phyloP scores from a whole-genome alignment of 2,888 invertebrate genomes.

The Nomada lathburiana region DNA sequence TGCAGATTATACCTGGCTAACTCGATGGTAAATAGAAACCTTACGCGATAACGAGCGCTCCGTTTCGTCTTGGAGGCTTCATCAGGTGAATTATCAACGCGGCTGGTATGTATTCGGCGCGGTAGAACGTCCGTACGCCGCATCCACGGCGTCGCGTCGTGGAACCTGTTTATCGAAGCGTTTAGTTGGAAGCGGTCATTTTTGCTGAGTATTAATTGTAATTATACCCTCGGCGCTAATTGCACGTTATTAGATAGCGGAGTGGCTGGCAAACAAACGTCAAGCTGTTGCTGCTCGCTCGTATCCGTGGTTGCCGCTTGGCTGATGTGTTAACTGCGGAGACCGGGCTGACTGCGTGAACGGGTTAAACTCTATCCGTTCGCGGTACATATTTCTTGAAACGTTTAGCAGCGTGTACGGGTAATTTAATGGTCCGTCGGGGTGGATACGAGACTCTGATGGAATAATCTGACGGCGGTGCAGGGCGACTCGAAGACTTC shows the following conservation, averaged over 20 bases:
- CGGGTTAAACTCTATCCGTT: neutral
- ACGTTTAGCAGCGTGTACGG: neutral
- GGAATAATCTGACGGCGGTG: neutral
- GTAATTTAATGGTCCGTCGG: slow-evolving; percentile 2
- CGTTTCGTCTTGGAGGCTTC: slow-evolving; percentile 51
- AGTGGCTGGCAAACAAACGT: slow-evolving; percentile 75
- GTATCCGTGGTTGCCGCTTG: slow-evolving; percentile 12
- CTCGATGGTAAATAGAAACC: slow-evolving; percentile 71
- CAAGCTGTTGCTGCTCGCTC: slow-evolving; percentile 21
- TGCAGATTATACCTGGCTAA: slow-evolving; percentile 69
- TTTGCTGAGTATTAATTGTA: slow-evolving; percentile 75
- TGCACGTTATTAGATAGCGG: slow-evolving; percentile 75
- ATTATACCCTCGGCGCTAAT: slow-evolving; percentile 78
- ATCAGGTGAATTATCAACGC: slow-evolving; percentile 60
- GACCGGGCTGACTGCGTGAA: slow-evolving; percentile 23
- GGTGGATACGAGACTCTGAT: neutral
- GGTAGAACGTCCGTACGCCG: slow-evolving; percentile 28
- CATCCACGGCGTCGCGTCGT: slow-evolving; percentile 19
- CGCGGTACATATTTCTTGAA: slow-evolving; percentile 3
- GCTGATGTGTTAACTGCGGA: slow-evolving; percentile 51
- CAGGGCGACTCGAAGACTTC: neutral
- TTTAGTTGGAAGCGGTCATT: slow-evolving; percentile 74
- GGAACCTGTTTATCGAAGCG: slow-evolving; percentile 70
- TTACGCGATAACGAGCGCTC: slow-evolving; percentile 68
- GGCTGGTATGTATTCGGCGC: slow-evolving; percentile 38